Base-by-base conservation (phyloP, 2,888 invertebrate genomes). In the Pollenia amentaria region DNA sequence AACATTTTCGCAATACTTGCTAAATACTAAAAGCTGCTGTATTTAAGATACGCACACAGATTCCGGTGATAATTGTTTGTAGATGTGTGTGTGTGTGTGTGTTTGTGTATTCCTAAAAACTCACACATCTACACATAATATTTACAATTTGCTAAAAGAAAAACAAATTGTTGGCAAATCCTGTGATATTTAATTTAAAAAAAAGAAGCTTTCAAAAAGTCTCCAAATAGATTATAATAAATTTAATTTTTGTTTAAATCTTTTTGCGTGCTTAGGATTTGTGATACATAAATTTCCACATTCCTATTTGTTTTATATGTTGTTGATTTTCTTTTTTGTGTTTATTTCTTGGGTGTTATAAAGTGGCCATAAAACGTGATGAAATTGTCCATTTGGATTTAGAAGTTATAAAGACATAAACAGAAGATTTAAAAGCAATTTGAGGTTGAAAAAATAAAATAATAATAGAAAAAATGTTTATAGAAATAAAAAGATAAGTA, bases 61-160 rank as follows among this genome's bases (percentile, higher is more conserved):
- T 85, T 72, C 70, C 44, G 40, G 48, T 51, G 80, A 80, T 85
- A 83, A 86, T 82, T 86, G 86, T 48, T 67, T 73, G 38, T 67
- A 29, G 14, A 42, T 77, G n/a, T 53, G 18, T 7, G 10, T 67
- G 69, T 60, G 12, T 16, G 14, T 48, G 12, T 53, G 18, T 53
- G 57, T 67, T 21, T 55, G 70, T 55, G 12, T 57, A 7, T 18
- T 6, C 1, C 40, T n/a, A n/a, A n/a, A n/a, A n/a, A 18, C 8
- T 64, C 18, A 21, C 12, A 3, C 9, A 3, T 14, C 4, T 6
- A 21, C 38, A 16, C 29, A 46, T 2, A 42, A 40, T 11, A n/a
- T 60, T 75, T 64, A 79, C 62, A 60, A 57, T 46, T 75, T 65
- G 46, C 40, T 14, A 11, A 21, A 48, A 46, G 38, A 21, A 11